Conservation (phyloP, 2,113 vertebrate species). For the Perca flavescens region DNA sequence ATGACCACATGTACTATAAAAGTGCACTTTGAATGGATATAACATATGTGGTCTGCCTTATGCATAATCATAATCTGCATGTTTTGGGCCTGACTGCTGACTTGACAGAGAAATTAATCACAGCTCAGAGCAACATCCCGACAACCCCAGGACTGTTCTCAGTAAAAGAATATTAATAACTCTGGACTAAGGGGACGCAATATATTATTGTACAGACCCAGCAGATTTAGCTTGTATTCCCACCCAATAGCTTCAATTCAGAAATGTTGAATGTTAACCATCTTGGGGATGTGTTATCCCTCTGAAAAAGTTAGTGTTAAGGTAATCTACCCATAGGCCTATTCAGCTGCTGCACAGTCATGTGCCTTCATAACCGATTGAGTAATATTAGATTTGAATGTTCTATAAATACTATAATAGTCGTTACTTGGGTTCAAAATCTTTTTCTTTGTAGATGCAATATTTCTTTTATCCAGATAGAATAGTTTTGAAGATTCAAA, state of each 20-base stretch:
- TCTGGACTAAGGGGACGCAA: conserved; percentile 16
- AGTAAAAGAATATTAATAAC: conserved; percentile 35
- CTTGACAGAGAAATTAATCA: conserved; percentile 34
- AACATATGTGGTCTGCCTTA: neutral
- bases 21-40: conserved; percentile 5
- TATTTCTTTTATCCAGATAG: no score
- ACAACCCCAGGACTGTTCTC: conserved; percentile 2
- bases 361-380: conserved; percentile 1
- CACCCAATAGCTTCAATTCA: neutral
- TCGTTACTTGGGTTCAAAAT: no score
- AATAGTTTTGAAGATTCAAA: no score
- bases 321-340: neutral
- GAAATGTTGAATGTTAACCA: neutral
- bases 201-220: conserved; percentile 14
- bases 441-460: no score
- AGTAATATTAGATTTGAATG: conserved; percentile 12
- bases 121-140: conserved; percentile 26
- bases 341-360: conserved; percentile 7
- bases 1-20: neutral
- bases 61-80: conserved; percentile 25
- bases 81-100: conserved; percentile 24
- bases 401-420: no score
- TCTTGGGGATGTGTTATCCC: neutral
- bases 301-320: neutral
- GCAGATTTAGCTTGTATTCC: conserved; percentile 1